phyloP scores from a whole-genome alignment of 2,888 invertebrate genomes.

The Lysandra bellargus region DNA sequence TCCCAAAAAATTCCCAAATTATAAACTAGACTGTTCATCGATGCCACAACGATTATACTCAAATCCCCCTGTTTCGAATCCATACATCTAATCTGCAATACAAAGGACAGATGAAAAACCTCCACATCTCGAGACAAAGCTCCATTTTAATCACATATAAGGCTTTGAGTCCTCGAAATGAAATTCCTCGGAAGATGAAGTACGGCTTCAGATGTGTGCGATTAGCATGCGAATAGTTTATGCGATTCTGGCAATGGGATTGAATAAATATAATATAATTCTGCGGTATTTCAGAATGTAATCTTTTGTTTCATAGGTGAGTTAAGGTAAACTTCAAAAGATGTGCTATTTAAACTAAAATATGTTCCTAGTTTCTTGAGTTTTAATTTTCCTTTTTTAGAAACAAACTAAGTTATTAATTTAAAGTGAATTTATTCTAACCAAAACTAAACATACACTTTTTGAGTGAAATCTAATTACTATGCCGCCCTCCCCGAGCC shows the following conservation, averaged over 20 bases:
- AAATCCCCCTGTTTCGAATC: not conserved
- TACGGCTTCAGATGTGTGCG: slow-evolving; percentile 21
- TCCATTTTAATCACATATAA: slow-evolving; percentile 40
- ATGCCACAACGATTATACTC: not conserved
- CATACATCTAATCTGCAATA: not conserved
- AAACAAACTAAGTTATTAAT: too few relatives aligned
- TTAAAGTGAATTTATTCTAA: too few relatives aligned
- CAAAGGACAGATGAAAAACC: slow-evolving; percentile 38
- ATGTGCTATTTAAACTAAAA: too few relatives aligned
- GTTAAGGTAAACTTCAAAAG: too few relatives aligned
- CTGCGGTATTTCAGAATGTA: not conserved
- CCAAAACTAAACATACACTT: too few relatives aligned
- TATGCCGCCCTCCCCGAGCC: too few relatives aligned
- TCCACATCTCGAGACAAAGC: slow-evolving; percentile 37
- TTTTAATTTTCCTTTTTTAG: too few relatives aligned
- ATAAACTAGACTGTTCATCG: not conserved
- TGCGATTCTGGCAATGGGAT: not conserved
- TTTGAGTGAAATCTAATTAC: too few relatives aligned
- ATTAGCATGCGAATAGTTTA: slow-evolving; percentile 21
- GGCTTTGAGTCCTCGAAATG: slow-evolving; percentile 33
- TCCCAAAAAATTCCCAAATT: too few relatives aligned
- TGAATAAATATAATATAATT: not conserved
- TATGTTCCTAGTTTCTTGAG: too few relatives aligned
- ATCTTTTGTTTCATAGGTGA: too few relatives aligned
- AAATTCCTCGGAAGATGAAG: slow-evolving; percentile 34